phyloP scores from a whole-genome alignment of 23 tunicate species.

The Diplosoma virens region DNA sequence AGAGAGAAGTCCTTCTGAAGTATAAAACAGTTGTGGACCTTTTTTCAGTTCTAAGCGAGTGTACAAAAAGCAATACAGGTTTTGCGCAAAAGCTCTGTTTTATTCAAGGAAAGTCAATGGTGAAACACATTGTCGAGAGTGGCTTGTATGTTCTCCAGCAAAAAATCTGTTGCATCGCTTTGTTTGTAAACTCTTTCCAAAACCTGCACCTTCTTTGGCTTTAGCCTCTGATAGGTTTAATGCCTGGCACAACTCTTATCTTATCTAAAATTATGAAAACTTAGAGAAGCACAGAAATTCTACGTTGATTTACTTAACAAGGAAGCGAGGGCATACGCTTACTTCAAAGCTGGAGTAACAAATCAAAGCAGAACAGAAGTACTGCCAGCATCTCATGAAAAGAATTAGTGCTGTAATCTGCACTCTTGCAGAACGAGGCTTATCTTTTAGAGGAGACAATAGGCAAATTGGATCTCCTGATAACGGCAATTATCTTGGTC shows the following conservation, averaged over 20 bases:
- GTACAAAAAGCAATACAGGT: no score
- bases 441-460: constrained; percentile 32
- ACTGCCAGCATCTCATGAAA: constrained; percentile 34
- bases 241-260: constrained; percentile 20
- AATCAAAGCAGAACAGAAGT: constrained; percentile 39
- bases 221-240: constrained; percentile 23
- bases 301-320: constrained; percentile 1
- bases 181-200: constrained; percentile 7
- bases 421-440: constrained; percentile 5
- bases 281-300: constrained; percentile 19
- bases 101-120: constrained; percentile 9
- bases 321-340: constrained; percentile 38
- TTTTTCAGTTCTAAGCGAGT: no score
- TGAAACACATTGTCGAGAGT: constrained; percentile 21
- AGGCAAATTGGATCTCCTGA: constrained; percentile 32
- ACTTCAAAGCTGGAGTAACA: constrained; percentile 25
- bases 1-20: no score
- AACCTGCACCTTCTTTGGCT: constrained; percentile 17
- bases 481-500: constrained; percentile 39
- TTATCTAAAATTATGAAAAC: constrained; percentile 23
- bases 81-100: no score
- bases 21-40: no score
- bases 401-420: constrained; percentile 24
- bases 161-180: constrained; percentile 2
- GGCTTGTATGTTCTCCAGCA: constrained; percentile 28